Evolutionary conservation across 2,113 vertebrate species (phyloP).

Genomic region (Octodon degus): DNA sequence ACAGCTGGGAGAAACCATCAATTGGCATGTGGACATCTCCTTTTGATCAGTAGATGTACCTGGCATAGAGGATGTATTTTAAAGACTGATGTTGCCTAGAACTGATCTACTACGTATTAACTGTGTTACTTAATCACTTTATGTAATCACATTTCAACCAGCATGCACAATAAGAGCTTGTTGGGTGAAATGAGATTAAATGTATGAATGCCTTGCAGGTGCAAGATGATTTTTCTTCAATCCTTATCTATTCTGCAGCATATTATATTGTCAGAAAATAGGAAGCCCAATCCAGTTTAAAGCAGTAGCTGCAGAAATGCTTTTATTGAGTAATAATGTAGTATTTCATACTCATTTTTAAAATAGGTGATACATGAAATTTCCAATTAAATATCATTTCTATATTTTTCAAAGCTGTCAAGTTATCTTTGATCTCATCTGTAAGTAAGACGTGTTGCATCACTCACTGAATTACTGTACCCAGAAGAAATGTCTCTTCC

Average conservation of each 20-base stretch:
- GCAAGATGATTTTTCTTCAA: conserved; percentile 40
- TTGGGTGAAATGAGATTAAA: conserved; percentile 54
- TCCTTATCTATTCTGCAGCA: background rate
- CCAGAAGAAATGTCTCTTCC: conserved; percentile 32
- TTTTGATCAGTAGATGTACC: background rate
- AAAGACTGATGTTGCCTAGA: conserved; percentile 23
- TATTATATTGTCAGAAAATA: conserved; percentile 60
- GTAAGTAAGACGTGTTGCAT: background rate
- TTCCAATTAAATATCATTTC: conserved; percentile 46
- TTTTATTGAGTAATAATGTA: conserved; percentile 52
- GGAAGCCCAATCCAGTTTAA: background rate
- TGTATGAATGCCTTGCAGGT: background rate
- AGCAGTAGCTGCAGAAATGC: conserved; percentile 43
- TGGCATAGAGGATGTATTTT: background rate
- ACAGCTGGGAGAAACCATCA: conserved; percentile 29
- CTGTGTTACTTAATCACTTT: conserved; percentile 50
- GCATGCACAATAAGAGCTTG: conserved; percentile 6
- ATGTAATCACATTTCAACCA: conserved; percentile 56
- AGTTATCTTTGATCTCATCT: background rate
- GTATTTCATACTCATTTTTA: conserved; percentile 16
- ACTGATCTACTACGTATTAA: background rate
- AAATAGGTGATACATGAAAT: conserved; percentile 42
- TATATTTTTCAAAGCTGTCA: conserved; percentile 35
- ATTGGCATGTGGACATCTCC: background rate
- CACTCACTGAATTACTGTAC: background rate